Percentiles rank a stretch among this genome's conserved stretches.
These are phyloP conservation scores for Stegostoma tigrinum DNA, from an alignment of 2,113 vertebrate genomes.

Conservation along the genomic window DNA sequence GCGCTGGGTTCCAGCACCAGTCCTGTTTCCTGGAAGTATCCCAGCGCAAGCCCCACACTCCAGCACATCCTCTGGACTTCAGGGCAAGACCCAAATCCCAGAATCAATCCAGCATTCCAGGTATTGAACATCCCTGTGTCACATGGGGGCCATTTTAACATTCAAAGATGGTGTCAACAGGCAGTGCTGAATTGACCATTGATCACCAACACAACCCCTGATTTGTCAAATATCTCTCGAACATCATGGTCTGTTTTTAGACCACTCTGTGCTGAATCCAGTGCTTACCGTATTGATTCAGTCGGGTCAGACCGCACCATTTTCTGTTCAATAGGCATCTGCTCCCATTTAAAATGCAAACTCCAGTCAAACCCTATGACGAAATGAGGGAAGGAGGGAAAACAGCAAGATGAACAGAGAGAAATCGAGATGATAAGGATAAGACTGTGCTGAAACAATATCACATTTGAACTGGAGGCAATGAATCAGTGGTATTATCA, in stretches of 20 bases:
- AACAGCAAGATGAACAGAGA: neutral
- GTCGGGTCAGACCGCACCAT: slow-evolving; percentile 91
- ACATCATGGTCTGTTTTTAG: neutral
- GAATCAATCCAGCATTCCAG: too few relatives aligned
- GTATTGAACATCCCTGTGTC: neutral
- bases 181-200: neutral
- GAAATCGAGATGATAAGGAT: neutral
- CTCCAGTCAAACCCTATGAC: slow-evolving; percentile 94
- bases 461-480: too few relatives aligned
- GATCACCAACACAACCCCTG: neutral
- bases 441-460: neutral
- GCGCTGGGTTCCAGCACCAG: too few relatives aligned
- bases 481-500: too few relatives aligned
- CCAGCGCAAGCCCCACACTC: too few relatives aligned
- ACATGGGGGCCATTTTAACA: neutral
- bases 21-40: too few relatives aligned
- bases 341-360: slow-evolving; percentile 98
- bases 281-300: slow-evolving; percentile 76
- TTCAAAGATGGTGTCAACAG: neutral
- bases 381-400: slow-evolving; percentile 40
- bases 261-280: too few relatives aligned
- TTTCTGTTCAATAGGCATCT: slow-evolving; percentile 97
- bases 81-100: too few relatives aligned
- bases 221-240: too few relatives aligned
- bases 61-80: too few relatives aligned